Base-by-base conservation (phyloP, 2,113 vertebrate genomes). In the Zingel zingel region DNA sequence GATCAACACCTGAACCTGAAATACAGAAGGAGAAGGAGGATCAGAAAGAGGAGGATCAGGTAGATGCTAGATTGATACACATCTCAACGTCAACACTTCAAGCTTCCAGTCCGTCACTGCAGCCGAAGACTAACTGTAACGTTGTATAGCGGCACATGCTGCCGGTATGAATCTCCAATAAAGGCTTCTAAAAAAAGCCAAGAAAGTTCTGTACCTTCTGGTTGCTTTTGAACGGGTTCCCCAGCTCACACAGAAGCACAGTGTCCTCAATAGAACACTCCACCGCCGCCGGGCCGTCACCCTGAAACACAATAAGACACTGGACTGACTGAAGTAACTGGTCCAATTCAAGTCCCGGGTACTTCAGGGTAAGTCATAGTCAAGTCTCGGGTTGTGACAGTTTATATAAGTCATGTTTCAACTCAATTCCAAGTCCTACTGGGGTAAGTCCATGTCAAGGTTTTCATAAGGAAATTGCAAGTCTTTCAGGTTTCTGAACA, bases 181-280 rank as follows among this genome's bases (percentile, higher is more conserved):
- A 33, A 33, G 33, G 33, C 33, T 33, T 33, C 5, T 33, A 33
- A 5, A 33, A 33, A 33, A 33, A 33, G 33, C 33, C 33, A 33
- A 33, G 33, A 33, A 33, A 6, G 36, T 39, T 39, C 30, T 6
- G 9, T 84, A 99, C 97, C 95, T 77, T 84, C 48, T 96, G 95
- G 84, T 96, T 96, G 86, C 81, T 95, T 88, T 94, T 95, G 81
- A 99, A 97, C 1, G 98, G 98, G 85, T 98, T 97, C 30, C 97
- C 97, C 77, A 99, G 92, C 39, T 97, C 94, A 13, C 98, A 99
- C 43, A 96, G 45, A 54, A 97, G 93, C 13, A 87, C 91, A 12
- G 0, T 0, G 1, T 57, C 89, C 0, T 90, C 88, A 1, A 33
- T 56, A 25, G 51, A 67, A 45, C 90, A 94, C 8, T 61, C 11